Evolutionary conservation across 2,888 invertebrate genomes (phyloP).

Genomic region (Nysson spinosus): DNA sequence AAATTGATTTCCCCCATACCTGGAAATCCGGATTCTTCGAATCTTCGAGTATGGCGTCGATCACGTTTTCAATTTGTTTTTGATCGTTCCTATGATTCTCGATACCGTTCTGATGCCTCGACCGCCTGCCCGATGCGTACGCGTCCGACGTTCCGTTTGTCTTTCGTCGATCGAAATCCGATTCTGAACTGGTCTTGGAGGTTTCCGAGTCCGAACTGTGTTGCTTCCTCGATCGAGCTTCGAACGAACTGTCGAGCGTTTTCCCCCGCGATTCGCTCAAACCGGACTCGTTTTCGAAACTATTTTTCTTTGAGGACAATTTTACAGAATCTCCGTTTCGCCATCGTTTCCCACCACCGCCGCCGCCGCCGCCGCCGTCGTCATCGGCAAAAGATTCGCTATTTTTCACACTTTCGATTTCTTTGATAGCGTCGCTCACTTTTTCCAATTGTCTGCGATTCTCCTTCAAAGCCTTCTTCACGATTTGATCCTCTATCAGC

Average conservation of each 20-base stretch:
- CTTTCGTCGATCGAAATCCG: conserved; percentile 62
- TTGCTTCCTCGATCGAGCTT: conserved; percentile 55
- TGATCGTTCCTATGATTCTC: conserved; percentile 77
- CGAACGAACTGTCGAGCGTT: conserved; percentile 50
- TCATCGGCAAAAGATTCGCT: conserved; percentile 64
- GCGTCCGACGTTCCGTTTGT: conserved; percentile 63
- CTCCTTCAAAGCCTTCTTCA: conserved; percentile 74
- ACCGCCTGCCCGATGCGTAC: conserved; percentile 66
- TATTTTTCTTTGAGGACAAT: conserved; percentile 62
- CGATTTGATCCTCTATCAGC: conserved; percentile 74
- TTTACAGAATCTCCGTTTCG: conserved; percentile 63
- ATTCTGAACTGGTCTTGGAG: conserved; percentile 66
- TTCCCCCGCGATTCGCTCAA: conserved; percentile 50
- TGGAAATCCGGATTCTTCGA: conserved; percentile 77
- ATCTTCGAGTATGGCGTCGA: conserved; percentile 75
- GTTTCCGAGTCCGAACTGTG: conserved; percentile 68
- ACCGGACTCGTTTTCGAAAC: conserved; percentile 64
- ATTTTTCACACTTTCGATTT: conserved; percentile 73
- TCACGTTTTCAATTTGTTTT: conserved; percentile 77
- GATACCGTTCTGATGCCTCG: conserved; percentile 75
- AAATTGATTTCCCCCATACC: conserved; percentile 57
- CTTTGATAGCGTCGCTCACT: conserved; percentile 74
- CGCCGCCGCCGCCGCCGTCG: too few relatives aligned
- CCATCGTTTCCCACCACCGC: conserved; percentile 58
- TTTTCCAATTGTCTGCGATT: conserved; percentile 73